Conservation (phyloP, 2,888 invertebrate genomes). For the Yponomeuta plumbellus region DNA sequence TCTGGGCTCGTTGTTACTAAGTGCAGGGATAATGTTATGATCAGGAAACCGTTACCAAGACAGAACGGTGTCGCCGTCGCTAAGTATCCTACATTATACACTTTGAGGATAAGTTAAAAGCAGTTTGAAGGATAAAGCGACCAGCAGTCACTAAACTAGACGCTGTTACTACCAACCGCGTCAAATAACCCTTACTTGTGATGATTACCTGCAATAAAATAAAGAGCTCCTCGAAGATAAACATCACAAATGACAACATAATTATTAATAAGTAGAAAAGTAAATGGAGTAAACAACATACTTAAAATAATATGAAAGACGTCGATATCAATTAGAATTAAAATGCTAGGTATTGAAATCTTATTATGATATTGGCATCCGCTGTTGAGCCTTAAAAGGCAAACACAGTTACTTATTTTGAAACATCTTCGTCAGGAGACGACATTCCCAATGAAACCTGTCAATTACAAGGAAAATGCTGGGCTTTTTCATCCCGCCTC, state of each 20-base stretch:
- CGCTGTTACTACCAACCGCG: too few relatives aligned
- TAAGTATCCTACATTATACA: slow-evolving; percentile 30
- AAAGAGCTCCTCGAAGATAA: neutral
- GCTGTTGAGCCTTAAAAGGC: slow-evolving; percentile 45
- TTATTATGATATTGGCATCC: slow-evolving; percentile 57
- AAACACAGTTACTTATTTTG: slow-evolving; percentile 54
- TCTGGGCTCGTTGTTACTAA: slow-evolving; percentile 33
- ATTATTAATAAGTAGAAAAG: neutral
- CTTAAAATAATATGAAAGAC: neutral
- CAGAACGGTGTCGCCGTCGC: slow-evolving; percentile 29
- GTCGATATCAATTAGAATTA: slow-evolving; percentile 12
- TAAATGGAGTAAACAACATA: slow-evolving; percentile 1
- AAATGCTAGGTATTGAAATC: slow-evolving; percentile 48
- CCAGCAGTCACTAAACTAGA: too few relatives aligned
- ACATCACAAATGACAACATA: neutral
- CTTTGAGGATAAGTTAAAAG: too few relatives aligned
- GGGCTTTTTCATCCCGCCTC: slow-evolving; percentile 48
- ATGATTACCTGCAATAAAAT: neutral
- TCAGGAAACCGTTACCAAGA: slow-evolving; percentile 43
- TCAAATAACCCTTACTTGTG: too few relatives aligned
- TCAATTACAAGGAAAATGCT: slow-evolving; percentile 63
- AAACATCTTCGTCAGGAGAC: slow-evolving; percentile 53
- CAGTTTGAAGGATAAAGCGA: too few relatives aligned
- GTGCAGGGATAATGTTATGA: slow-evolving; percentile 49
- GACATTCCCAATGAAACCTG: slow-evolving; percentile 60